These are phyloP conservation scores for Sebastes alutus DNA, from an alignment of 2,797 vertebrate species.

Conservation along the genomic window DNA sequence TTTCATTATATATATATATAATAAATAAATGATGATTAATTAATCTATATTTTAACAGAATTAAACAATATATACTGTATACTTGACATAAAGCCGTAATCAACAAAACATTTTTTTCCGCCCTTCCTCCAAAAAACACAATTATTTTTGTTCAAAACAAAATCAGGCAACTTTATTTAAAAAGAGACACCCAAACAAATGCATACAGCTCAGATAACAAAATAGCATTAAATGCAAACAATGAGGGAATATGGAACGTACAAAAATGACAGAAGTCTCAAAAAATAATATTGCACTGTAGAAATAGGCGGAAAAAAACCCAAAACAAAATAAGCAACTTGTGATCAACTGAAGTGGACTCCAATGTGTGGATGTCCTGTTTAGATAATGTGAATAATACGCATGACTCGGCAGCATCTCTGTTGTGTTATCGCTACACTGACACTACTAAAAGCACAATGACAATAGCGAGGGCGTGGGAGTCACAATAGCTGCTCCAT, in stretches of 20 bases:
- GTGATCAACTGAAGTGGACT: conserved; percentile 18
- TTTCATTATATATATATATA: too few species aligned
- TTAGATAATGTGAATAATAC: background rate
- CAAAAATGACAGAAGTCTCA: conserved; percentile 7
- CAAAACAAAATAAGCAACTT: conserved; percentile 19
- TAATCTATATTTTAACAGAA: too few species aligned
- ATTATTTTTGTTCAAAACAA: conserved; percentile 26
- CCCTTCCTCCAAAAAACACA: background rate
- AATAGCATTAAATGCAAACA: conserved; percentile 35
- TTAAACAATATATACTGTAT: background rate
- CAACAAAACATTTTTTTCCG: background rate
- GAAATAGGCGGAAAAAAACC: conserved; percentile 30
- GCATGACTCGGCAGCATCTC: background rate
- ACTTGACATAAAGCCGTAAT: background rate
- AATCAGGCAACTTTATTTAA: conserved; percentile 61
- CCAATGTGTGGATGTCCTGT: background rate
- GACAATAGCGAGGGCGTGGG: conserved; percentile 11
- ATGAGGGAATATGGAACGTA: background rate
- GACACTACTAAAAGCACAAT: conserved; percentile 11
- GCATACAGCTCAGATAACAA: conserved; percentile 29
- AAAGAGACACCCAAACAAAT: conserved; percentile 20
- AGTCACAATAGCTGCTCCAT: conserved; percentile 22
- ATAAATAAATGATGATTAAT: too few species aligned
- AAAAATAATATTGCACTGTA: conserved; percentile 45
- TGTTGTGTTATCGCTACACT: conserved; percentile 34